Conservation (phyloP, 92 coral and sea anemone genomes). For the Micromussa lordhowensis region DNA sequence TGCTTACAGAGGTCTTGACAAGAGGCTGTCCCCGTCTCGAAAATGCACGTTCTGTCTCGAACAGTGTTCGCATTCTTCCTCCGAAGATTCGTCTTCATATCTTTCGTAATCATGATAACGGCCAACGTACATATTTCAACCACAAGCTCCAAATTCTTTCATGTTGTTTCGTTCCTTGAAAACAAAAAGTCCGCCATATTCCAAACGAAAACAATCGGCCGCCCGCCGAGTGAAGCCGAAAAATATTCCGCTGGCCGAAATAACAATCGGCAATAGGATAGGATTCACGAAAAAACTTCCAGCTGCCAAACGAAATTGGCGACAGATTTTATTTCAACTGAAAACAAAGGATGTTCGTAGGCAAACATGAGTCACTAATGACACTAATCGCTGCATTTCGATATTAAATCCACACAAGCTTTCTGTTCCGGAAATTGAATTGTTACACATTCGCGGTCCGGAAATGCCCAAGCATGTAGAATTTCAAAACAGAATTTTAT, state of each 20-base stretch:
- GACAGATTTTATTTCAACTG: neutral
- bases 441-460: neutral
- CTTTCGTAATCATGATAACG: slow-evolving; percentile 76
- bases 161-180: slow-evolving; percentile 45
- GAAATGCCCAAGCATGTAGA: neutral
- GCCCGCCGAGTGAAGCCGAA: slow-evolving; percentile 34
- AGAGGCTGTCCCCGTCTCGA: slow-evolving; percentile 57
- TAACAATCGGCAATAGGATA: slow-evolving; percentile 3
- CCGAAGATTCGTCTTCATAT: slow-evolving; percentile 75
- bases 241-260: slow-evolving; percentile 39
- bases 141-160: slow-evolving; percentile 75
- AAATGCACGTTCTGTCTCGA: slow-evolving; percentile 67
- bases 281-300: too few species aligned
- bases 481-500: neutral
- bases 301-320: neutral
- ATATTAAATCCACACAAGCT: slow-evolving; percentile 6
- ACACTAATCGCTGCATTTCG: neutral
- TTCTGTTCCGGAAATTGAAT: neutral
- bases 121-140: slow-evolving; percentile 83
- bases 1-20: slow-evolving; percentile 34
- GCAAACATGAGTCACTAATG: neutral
- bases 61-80: slow-evolving; percentile 71
- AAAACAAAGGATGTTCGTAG: slow-evolving; percentile 3
- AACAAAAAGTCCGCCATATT: slow-evolving; percentile 56
- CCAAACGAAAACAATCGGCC: slow-evolving; percentile 39